Percentiles rank a stretch among this genome's conserved stretches.
Conservation (phyloP, 2,797 vertebrate species). For the Clamator glandarius region DNA sequence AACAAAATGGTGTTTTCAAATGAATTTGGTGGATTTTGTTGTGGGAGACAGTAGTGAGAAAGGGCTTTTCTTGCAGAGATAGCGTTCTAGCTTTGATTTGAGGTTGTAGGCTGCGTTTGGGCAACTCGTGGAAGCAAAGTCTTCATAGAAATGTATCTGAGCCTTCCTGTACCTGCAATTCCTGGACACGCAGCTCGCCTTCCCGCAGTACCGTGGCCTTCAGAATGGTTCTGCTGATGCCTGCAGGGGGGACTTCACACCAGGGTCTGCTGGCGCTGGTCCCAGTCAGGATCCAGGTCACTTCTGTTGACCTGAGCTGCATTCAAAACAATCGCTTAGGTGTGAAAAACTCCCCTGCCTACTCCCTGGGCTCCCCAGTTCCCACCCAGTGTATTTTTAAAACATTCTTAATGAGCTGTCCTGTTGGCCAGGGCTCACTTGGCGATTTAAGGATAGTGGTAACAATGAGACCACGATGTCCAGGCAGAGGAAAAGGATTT, state of each 20-base stretch:
- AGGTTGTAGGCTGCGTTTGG: background rate
- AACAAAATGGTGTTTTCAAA: background rate
- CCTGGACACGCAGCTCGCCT: background rate
- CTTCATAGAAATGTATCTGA: rapidly evolving
- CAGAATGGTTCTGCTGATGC: background rate
- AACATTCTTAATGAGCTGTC: slow-evolving; percentile 28
- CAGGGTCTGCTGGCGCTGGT: background rate
- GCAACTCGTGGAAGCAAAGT: background rate
- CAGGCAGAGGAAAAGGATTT: background rate
- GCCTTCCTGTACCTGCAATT: no score
- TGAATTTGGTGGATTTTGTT: background rate
- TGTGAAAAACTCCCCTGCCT: slow-evolving; percentile 17
- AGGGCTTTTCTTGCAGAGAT: no score
- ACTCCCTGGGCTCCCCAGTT: background rate
- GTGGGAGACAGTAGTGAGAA: background rate
- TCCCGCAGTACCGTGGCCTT: rapidly evolving
- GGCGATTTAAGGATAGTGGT: background rate
- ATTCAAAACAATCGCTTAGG: slow-evolving; percentile 16
- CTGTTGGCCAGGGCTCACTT: slow-evolving; percentile 18
- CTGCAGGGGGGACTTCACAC: background rate
- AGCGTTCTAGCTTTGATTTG: background rate
- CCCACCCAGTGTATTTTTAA: background rate
- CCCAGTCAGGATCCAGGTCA: background rate
- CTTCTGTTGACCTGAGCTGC: background rate
- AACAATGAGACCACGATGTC: background rate